A percentile compares a stretch with the other conserved stretches of the same genome.
Evolutionary conservation across 2,888 invertebrate species (phyloP).

Genomic region (Agrypnus murinus): DNA sequence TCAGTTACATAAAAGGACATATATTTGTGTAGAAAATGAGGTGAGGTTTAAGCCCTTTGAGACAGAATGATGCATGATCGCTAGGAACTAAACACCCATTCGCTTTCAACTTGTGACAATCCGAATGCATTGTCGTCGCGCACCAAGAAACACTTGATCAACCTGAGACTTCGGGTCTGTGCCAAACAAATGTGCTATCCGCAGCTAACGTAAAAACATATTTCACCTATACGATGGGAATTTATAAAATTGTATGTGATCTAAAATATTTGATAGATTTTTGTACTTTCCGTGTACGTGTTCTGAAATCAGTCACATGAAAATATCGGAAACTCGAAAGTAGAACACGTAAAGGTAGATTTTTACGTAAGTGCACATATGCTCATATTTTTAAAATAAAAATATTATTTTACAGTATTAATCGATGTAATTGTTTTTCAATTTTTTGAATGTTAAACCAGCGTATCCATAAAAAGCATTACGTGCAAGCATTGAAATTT

Average conservation of each 20-base stretch:
- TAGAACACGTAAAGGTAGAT: too few species aligned
- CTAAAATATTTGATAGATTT: constrained; percentile 16
- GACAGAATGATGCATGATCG: constrained; percentile 48
- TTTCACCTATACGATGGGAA: constrained; percentile 12
- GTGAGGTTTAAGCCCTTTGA: constrained; percentile 33
- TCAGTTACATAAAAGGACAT: constrained; percentile 33
- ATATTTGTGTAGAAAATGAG: constrained; percentile 42
- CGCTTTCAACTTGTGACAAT: constrained; percentile 52
- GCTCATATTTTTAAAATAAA: too few species aligned
- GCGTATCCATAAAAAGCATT: too few species aligned
- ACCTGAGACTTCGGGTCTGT: constrained; percentile 35
- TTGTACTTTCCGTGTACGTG: not conserved
- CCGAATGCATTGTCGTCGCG: constrained; percentile 49
- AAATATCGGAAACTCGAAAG: too few species aligned
- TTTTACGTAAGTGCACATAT: too few species aligned
- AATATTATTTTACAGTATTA: too few species aligned
- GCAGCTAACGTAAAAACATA: constrained; percentile 11
- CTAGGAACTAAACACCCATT: constrained; percentile 46
- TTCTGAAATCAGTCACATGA: not conserved
- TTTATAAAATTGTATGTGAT: not conserved
- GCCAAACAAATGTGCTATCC: constrained; percentile 29
- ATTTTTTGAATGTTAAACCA: too few species aligned
- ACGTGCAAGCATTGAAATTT: too few species aligned
- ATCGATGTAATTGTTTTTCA: too few species aligned
- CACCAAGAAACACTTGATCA: constrained; percentile 50